A percentile compares a stretch with the other conserved stretches of the same genome.
These are phyloP conservation scores for Melanotaenia trifasciata DNA, from an alignment of 2,797 vertebrate genomes.

Conservation along the genomic window DNA sequence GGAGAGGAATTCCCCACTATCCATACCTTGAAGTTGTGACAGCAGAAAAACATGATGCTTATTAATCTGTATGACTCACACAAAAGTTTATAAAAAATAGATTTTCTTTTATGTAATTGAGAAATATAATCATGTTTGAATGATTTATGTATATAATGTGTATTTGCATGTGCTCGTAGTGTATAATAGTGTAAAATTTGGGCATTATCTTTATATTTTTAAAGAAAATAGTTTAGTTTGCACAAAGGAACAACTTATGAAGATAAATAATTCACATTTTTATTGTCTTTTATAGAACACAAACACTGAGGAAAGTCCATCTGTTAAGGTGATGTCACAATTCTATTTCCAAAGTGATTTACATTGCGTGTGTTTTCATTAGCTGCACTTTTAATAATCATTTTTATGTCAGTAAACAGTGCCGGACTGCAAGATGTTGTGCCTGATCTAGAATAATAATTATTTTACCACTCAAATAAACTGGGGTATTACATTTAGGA, in stretches of 20 bases:
- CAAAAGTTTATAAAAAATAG: background rate
- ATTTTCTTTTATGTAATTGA: background rate
- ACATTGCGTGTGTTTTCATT: background rate
- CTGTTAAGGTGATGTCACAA: background rate
- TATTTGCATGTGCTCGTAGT: background rate
- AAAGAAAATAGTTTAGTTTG: background rate
- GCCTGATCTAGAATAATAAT: conserved; percentile 12
- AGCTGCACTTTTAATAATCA: background rate
- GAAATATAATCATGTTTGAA: conserved; percentile 29
- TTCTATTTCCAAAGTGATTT: background rate
- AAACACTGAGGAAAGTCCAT: background rate
- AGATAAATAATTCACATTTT: background rate
- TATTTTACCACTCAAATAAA: background rate
- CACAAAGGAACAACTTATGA: background rate
- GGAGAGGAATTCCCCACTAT: conserved; percentile 37
- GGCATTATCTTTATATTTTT: background rate
- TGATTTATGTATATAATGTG: background rate
- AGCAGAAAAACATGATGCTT: conserved; percentile 22
- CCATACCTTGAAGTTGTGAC: conserved; percentile 51
- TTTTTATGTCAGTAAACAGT: background rate
- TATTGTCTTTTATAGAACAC: background rate
- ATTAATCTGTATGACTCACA: conserved; percentile 49
- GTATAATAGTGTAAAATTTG: background rate
- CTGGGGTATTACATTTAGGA: background rate
- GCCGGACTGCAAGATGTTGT: background rate